Conservation (phyloP, 1,140 invertebrate species). For the Centruroides sculpturatus region DNA sequence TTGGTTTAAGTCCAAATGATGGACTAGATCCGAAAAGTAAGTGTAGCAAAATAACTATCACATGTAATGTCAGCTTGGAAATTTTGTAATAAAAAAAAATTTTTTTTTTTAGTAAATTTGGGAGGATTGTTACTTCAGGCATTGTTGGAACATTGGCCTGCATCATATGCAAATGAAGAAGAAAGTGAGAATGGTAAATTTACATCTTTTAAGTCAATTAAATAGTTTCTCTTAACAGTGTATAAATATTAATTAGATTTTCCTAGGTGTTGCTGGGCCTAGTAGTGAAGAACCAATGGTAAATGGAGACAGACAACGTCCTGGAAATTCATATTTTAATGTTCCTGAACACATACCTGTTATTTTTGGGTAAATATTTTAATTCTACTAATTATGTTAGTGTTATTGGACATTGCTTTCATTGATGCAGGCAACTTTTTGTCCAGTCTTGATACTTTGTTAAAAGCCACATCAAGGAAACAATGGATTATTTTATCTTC, state of each 20-base stretch:
- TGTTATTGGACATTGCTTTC: too few relatives aligned
- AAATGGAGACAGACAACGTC: slow-evolving; percentile 1
- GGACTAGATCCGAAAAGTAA: slow-evolving; percentile 72
- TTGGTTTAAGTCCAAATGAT: slow-evolving; percentile 59
- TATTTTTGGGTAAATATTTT: slow-evolving; percentile 64
- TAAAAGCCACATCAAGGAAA: too few relatives aligned
- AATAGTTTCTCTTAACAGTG: background rate
- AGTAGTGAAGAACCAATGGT: background rate
- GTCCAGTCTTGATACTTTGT: too few relatives aligned
- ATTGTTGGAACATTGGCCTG: slow-evolving; percentile 88
- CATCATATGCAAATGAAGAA: slow-evolving; percentile 42
- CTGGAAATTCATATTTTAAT: slow-evolving; percentile 64
- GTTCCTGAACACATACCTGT: slow-evolving; percentile 92
- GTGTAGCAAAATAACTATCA: background rate
- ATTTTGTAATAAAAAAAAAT: background rate
- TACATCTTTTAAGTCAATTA: background rate
- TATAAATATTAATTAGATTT: background rate
- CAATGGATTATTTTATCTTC: too few relatives aligned
- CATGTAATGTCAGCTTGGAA: background rate
- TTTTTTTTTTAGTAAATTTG: slow-evolving; percentile 65
- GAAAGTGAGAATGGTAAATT: slow-evolving; percentile 26
- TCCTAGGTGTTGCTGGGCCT: background rate
- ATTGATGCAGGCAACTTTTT: too few relatives aligned
- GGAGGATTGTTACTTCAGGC: slow-evolving; percentile 87
- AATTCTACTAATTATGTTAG: background rate